Evolutionary conservation across 1,140 invertebrate species (phyloP).

Genomic region (Solenopsis fugax): DNA sequence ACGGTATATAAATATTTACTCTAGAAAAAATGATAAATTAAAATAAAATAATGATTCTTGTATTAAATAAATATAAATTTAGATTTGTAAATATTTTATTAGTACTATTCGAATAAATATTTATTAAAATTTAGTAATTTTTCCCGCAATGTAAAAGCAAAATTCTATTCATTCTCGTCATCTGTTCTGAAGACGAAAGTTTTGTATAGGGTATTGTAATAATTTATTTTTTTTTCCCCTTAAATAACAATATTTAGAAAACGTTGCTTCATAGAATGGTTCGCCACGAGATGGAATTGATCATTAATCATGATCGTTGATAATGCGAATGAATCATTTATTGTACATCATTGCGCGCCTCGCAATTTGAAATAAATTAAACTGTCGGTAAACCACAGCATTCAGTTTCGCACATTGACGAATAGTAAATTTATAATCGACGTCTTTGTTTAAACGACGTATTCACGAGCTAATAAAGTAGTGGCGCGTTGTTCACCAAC

Average conservation of each 20-base stretch:
- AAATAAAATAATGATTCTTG: too few species aligned
- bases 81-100: too few species aligned
- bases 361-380: conserved; percentile 2
- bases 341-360: neutral
- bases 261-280: neutral
- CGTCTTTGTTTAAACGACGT: conserved; percentile 27
- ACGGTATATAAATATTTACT: too few species aligned
- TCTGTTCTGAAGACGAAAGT: neutral
- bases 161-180: neutral
- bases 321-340: neutral
- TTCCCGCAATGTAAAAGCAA: neutral
- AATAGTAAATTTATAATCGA: conserved; percentile 44
- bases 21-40: too few species aligned
- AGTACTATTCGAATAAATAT: too few species aligned
- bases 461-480: conserved; percentile 12
- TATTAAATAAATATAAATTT: too few species aligned
- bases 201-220: neutral
- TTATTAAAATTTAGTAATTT: too few species aligned
- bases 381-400: neutral
- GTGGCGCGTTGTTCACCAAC: neutral
- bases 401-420: neutral
- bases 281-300: neutral
- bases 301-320: neutral
- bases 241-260: conserved; percentile 5
- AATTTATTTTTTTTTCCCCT: neutral